Evolutionary conservation across 1,140 invertebrate genomes (phyloP), one percentile per base, ranked within the genome.

Genomic region (Drosophila jambulina): DNA sequence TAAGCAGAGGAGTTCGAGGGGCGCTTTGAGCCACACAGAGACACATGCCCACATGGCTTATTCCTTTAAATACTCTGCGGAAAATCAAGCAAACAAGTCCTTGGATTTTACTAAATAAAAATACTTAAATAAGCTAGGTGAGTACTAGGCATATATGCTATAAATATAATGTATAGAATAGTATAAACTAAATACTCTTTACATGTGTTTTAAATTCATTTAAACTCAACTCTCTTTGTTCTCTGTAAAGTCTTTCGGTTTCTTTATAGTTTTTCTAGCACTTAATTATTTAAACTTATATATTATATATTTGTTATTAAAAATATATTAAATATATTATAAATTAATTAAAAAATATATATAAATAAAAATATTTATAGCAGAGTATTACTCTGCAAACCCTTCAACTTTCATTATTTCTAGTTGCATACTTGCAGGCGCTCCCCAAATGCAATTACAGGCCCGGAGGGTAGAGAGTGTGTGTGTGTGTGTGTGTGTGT

Each of bases 341-440:
- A 29, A 5, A 29, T 29, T 29, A 5, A 29, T 29, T 5, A 29
- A 7, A 5, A 8, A 7, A 5, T 29, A 8, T 29, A 29, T 5
- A 29, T 29, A 29, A 5, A 8, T 5, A 29, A 7, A 29, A 7
- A 29, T 29, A 29, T 17, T 49, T 6, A 1, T 42, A 17, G 12
- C 7, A 53, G 25, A n/a, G 23, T 21, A 54, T 21, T n/a, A 25
- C 15, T 5, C 19, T 23, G 17, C 8, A 12, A 67, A 27, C 32
- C 43, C 43, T 17, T 10, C 15, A 17, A 32, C 27, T 43, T 32
- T 29, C 10, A 32, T 65, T 62, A 56, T 56, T 65, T 59, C 19
- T 56, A 69, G 76, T 64, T 83, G 80, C 75, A 80, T 80, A 63
- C 43, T 78, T 82, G 75, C 79, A 71, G 78, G 59, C 79, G 79